Conservation (phyloP, 2,888 invertebrate genomes). For the Lochmaea crataegi region DNA sequence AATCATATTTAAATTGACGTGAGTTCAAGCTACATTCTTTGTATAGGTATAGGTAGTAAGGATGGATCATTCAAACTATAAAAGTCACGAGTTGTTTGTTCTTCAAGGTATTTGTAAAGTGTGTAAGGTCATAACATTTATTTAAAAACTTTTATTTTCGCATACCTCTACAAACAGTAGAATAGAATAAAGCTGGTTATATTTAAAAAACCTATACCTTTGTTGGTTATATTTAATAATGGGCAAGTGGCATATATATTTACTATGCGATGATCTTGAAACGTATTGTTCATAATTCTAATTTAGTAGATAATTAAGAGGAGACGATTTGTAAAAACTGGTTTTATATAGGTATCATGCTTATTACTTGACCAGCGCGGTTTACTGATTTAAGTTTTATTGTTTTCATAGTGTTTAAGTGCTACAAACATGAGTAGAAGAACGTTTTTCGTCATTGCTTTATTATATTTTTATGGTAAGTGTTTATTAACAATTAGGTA, state of each 20-base stretch:
- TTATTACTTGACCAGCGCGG: conserved; percentile 5
- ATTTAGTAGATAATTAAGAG: background rate
- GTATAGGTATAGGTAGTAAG: too few species aligned
- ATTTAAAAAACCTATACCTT: background rate
- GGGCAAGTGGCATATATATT: background rate
- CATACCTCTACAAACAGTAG: background rate
- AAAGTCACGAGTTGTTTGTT: background rate
- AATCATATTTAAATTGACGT: too few species aligned
- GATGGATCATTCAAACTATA: background rate
- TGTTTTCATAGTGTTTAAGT: conserved; percentile 6
- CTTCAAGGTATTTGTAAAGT: conserved; percentile 1
- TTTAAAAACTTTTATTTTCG: background rate
- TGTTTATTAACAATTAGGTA: background rate
- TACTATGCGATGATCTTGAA: background rate
- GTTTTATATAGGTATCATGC: conserved; percentile 8
- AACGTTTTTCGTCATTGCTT: conserved; percentile 5
- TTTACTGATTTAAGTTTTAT: conserved; percentile 16
- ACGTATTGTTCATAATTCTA: background rate
- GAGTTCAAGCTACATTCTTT: too few species aligned
- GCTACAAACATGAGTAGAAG: conserved; percentile 12
- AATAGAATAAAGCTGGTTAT: background rate
- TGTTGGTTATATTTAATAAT: conserved; percentile 1
- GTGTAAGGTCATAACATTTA: background rate
- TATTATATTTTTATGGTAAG: conserved; percentile 23
- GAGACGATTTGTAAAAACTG: conserved; percentile 28